Percentiles rank a stretch among this genome's conserved stretches.
phyloP scores from a whole-genome alignment of 2,113 vertebrate species.

The Melanotaenia duboulayi region DNA sequence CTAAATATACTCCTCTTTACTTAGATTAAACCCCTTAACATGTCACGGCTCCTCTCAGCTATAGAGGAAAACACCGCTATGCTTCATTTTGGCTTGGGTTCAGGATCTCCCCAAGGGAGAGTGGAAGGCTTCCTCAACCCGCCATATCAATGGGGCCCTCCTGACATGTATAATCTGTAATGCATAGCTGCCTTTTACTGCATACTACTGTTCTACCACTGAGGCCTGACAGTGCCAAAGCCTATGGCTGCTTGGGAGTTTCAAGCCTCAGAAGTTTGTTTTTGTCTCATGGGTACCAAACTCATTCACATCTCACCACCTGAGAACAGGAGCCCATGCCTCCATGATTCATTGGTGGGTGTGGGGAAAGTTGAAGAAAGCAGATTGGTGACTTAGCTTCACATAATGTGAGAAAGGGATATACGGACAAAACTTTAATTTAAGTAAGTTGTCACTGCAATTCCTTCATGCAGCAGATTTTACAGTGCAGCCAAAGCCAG shows the following conservation, averaged over 20 bases:
- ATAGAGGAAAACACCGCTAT: conserved; percentile 72
- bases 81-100: conserved; percentile 68
- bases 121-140: conserved; percentile 51
- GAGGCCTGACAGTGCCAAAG: conserved; percentile 62
- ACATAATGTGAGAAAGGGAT: background rate
- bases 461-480: too few species aligned
- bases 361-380: conserved; percentile 17
- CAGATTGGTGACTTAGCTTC: background rate
- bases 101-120: conserved; percentile 70
- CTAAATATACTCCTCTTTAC: conserved; percentile 71
- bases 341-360: conserved; percentile 28
- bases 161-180: conserved; percentile 70
- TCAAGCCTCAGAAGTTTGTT: conserved; percentile 68
- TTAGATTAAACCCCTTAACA: conserved; percentile 70
- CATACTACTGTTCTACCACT: conserved; percentile 61
- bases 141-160: conserved; percentile 65
- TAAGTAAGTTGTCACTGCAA: too few species aligned
- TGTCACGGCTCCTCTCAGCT: conserved; percentile 70
- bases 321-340: conserved; percentile 56
- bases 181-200: conserved; percentile 68
- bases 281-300: conserved; percentile 61
- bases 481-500: background rate
- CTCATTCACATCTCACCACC: conserved; percentile 66
- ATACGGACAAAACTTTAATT: too few species aligned
- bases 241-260: conserved; percentile 67